Evolutionary conservation across 1,140 invertebrate species (phyloP).

Genomic region (Hypsibius dujardini): DNA sequence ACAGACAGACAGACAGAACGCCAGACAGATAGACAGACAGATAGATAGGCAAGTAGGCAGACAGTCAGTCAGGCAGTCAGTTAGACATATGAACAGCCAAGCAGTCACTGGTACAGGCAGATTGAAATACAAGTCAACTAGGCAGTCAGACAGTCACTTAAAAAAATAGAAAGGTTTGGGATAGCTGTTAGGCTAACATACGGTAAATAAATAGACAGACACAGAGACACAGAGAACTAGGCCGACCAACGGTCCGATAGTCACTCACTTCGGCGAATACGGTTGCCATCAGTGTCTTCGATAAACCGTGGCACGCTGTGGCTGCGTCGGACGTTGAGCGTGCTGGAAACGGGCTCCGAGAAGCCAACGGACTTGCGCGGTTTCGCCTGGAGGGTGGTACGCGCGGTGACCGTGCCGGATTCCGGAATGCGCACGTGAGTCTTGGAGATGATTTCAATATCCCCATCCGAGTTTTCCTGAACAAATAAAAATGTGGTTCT

Average conservation of each 20-base stretch:
- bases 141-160: no score
- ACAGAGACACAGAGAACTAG: no score
- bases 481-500: background rate
- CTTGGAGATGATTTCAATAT: slow-evolving; percentile 2
- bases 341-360: background rate
- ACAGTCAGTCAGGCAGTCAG: no score
- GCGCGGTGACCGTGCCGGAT: background rate
- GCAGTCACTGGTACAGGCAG: no score
- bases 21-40: no score
- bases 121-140: no score
- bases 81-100: no score
- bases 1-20: no score
- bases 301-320: slow-evolving; percentile 7
- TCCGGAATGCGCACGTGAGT: slow-evolving; percentile 16
- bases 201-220: no score
- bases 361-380: background rate
- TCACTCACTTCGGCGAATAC: background rate
- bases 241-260: background rate
- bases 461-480: background rate
- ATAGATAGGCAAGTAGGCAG: no score
- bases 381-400: background rate
- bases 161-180: no score
- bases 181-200: no score
- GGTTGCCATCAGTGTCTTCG: background rate
- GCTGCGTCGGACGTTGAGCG: background rate